A percentile compares a stretch with the other conserved stretches of the same genome.
These are phyloP conservation scores for Caenorhabditis sulstoni DNA, from an alignment of 2,888 invertebrate genomes.

Conservation along the genomic window DNA sequence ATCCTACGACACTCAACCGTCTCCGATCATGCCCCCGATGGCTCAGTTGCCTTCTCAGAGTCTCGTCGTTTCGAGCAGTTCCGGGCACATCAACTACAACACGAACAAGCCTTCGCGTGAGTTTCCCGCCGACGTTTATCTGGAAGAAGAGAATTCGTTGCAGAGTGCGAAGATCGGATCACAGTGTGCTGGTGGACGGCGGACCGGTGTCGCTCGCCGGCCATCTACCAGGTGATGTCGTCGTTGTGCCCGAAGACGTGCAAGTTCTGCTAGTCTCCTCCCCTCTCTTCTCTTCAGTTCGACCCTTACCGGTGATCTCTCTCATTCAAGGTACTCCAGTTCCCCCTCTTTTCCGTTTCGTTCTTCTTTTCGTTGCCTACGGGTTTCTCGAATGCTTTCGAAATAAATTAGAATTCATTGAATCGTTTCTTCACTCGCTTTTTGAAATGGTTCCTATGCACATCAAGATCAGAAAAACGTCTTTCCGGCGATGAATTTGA, in stretches of 20 bases:
- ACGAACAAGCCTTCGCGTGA: constrained; percentile 40
- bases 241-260: constrained; percentile 79
- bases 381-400: constrained; percentile 50
- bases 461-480: no score
- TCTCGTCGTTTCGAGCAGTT: constrained; percentile 53
- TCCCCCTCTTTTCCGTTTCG: constrained; percentile 4
- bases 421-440: neutral
- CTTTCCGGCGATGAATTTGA: constrained; percentile 18
- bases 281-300: constrained; percentile 25
- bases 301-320: constrained; percentile 44
- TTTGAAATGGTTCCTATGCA: neutral
- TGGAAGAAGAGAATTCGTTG: neutral
- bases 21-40: constrained; percentile 38
- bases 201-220: constrained; percentile 77
- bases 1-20: constrained; percentile 52
- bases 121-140: constrained; percentile 3
- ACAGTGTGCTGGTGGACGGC: constrained; percentile 81
- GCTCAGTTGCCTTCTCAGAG: constrained; percentile 44
- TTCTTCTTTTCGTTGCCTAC: constrained; percentile 16
- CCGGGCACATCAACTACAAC: constrained; percentile 46
- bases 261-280: constrained; percentile 71
- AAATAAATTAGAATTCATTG: constrained; percentile 13
- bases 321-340: constrained; percentile 48
- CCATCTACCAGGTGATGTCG: constrained; percentile 78
- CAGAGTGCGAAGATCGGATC: constrained; percentile 78